phyloP scores from a whole-genome alignment of 2,888 invertebrate genomes.

The Microctonus aethiopoides region DNA sequence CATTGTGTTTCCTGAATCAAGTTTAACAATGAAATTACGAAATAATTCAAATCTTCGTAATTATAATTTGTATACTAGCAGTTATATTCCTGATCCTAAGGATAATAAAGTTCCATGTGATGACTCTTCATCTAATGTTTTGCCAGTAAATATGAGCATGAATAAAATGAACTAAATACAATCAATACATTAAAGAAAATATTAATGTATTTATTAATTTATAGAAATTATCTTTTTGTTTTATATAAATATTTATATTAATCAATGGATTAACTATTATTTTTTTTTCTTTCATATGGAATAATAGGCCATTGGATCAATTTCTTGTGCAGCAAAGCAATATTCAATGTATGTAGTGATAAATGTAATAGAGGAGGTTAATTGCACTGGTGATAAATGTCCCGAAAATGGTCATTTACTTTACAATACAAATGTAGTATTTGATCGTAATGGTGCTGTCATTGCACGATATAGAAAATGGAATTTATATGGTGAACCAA shows the following conservation, averaged over 20 bases:
- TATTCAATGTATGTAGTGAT: conserved; percentile 76
- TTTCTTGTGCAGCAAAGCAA: conserved; percentile 73
- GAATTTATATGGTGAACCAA: conserved; percentile 67
- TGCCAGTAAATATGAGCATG: conserved; percentile 36
- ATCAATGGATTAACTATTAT: too few species aligned
- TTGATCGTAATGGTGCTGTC: conserved; percentile 78
- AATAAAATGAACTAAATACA: background rate
- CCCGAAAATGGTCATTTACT: conserved; percentile 68
- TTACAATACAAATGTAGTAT: conserved; percentile 84
- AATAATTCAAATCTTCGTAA: conserved; percentile 47
- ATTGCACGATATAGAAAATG: conserved; percentile 72
- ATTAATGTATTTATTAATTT: background rate
- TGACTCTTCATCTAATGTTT: conserved; percentile 43
- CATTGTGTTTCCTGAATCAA: conserved; percentile 80
- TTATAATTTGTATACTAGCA: conserved; percentile 57
- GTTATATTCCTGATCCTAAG: conserved; percentile 47
- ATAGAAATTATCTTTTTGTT: conserved; percentile 9
- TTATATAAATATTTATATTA: too few species aligned
- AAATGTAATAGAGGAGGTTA: conserved; percentile 74
- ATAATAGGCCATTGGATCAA: conserved; percentile 70
- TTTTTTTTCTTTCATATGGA: conserved; percentile 33
- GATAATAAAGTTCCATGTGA: conserved; percentile 57
- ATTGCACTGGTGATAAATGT: conserved; percentile 71
- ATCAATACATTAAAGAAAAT: background rate
- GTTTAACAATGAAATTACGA: conserved; percentile 47